These are phyloP conservation scores for Sebastolobus altivelis DNA, from an alignment of 2,797 vertebrate species.

Conservation along the genomic window DNA sequence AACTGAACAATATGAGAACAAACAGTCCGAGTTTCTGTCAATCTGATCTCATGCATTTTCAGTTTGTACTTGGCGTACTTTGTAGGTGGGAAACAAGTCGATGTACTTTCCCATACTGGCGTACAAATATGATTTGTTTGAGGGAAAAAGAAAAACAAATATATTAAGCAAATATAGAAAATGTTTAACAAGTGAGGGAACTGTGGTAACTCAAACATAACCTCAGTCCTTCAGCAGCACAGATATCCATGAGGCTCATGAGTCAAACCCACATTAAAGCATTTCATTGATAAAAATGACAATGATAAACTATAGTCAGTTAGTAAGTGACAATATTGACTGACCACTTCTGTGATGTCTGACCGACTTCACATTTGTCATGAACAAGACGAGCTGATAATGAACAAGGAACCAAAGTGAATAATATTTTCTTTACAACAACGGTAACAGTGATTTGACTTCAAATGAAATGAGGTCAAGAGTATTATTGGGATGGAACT, in stretches of 20 bases:
- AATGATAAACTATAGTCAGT: slow-evolving; percentile 45
- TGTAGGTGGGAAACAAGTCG: slow-evolving; percentile 26
- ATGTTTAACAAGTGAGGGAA: slow-evolving; percentile 24
- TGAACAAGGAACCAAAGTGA: neutral
- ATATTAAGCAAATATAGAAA: slow-evolving; percentile 47
- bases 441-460: neutral
- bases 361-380: slow-evolving; percentile 14
- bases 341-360: slow-evolving; percentile 26
- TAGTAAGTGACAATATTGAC: slow-evolving; percentile 47
- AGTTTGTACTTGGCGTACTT: slow-evolving; percentile 6
- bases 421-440: neutral
- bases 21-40: neutral
- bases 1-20: slow-evolving; percentile 12
- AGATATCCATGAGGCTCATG: slow-evolving; percentile 55
- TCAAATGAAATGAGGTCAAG: neutral
- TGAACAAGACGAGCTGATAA: slow-evolving; percentile 21
- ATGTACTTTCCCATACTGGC: slow-evolving; percentile 41
- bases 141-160: slow-evolving; percentile 31
- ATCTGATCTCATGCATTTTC: neutral
- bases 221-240: slow-evolving; percentile 37
- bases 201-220: slow-evolving; percentile 50
- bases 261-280: slow-evolving; percentile 50
- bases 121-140: slow-evolving; percentile 35
- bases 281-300: slow-evolving; percentile 41
- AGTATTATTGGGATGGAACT: neutral